Conservation (phyloP, 2,888 invertebrate genomes). For the Siphlonurus alternatus region DNA sequence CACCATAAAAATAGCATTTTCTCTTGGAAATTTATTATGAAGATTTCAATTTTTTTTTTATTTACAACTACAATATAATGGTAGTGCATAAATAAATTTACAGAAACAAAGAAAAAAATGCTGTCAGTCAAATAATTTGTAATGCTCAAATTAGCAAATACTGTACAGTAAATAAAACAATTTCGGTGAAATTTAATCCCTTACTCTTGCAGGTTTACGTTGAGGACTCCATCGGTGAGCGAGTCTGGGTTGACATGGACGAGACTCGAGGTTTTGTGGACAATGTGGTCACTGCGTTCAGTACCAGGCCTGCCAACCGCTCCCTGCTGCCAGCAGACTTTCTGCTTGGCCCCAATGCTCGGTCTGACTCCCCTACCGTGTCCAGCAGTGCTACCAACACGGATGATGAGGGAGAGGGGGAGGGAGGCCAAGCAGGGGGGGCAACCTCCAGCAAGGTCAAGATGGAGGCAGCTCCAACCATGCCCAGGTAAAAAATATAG, state of each 20-base stretch:
- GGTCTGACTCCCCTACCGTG: slow-evolving; percentile 2
- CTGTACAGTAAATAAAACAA: no score
- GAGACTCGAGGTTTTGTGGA: slow-evolving; percentile 84
- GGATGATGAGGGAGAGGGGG: background rate
- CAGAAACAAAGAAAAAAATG: no score
- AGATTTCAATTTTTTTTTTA: no score
- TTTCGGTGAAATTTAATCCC: no score
- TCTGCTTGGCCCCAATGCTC: slow-evolving; percentile 21
- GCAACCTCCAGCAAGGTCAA: background rate
- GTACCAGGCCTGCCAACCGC: slow-evolving; percentile 57
- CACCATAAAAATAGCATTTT: no score
- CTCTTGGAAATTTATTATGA: no score
- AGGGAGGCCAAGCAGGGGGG: background rate
- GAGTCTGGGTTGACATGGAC: slow-evolving; percentile 85
- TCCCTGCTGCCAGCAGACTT: slow-evolving; percentile 31
- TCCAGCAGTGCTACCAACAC: background rate
- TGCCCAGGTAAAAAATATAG: no score
- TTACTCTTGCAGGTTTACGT: slow-evolving; percentile 76
- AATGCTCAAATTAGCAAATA: no score
- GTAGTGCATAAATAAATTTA: no score
- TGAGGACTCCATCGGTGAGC: slow-evolving; percentile 85
- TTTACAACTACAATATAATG: no score
- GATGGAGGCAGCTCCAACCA: background rate
- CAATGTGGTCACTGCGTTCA: slow-evolving; percentile 74
- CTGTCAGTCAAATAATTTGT: no score